Evolutionary conservation across 2,888 invertebrate species (phyloP).

Genomic region (Helobdella robusta): DNA sequence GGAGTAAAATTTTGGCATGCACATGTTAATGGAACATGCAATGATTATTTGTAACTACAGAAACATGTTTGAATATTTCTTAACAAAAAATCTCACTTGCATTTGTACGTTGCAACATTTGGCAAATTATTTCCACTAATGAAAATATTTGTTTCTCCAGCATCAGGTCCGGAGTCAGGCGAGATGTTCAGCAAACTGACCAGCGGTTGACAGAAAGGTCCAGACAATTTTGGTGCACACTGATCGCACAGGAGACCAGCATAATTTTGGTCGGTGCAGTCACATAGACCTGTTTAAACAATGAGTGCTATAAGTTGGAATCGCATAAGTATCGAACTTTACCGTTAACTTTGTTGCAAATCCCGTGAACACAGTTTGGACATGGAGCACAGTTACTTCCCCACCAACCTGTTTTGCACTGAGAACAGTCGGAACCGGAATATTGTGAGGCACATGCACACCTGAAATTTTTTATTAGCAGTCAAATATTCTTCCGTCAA

Average conservation of each 20-base stretch:
- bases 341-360: slow-evolving; percentile 28
- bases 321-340: too few relatives aligned
- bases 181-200: slow-evolving; percentile 29
- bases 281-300: slow-evolving; percentile 36
- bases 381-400: slow-evolving; percentile 29
- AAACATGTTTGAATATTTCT: too few relatives aligned
- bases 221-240: slow-evolving; percentile 35
- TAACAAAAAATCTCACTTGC: too few relatives aligned
- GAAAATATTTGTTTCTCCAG: slow-evolving; percentile 32
- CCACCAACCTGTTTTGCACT: slow-evolving; percentile 23
- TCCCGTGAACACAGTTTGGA: slow-evolving; percentile 33
- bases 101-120: slow-evolving; percentile 30
- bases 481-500: too few relatives aligned
- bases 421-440: slow-evolving; percentile 19
- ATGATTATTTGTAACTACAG: too few relatives aligned
- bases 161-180: slow-evolving; percentile 33
- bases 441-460: slow-evolving; percentile 23
- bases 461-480: slow-evolving; percentile 1
- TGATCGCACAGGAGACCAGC: slow-evolving; percentile 34
- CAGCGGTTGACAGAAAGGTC: slow-evolving; percentile 35
- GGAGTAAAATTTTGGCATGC: too few relatives aligned
- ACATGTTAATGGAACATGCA: too few relatives aligned
- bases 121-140: slow-evolving; percentile 36
- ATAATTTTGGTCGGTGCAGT: slow-evolving; percentile 33
- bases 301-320: too few relatives aligned